Evolutionary conservation across 2,797 vertebrate species (phyloP).

Genomic region (Lophotriccus pileatus): DNA sequence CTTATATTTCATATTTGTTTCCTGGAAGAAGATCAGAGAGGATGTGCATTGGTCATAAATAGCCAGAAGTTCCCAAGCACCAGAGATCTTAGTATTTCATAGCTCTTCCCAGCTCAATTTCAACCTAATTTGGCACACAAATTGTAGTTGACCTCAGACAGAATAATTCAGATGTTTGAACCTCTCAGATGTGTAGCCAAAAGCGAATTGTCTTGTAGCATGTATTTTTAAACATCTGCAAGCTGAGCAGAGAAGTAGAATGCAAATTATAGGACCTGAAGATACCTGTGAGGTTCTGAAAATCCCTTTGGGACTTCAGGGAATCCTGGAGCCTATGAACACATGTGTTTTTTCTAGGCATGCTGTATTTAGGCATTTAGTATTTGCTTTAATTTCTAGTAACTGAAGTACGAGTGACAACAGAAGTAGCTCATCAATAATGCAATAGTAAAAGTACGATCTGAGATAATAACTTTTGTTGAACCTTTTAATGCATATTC

Average conservation of each 20-base stretch:
- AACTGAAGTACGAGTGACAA: not conserved
- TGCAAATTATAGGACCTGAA: slow-evolving; percentile 41
- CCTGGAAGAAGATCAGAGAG: not conserved
- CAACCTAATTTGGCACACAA: slow-evolving; percentile 52
- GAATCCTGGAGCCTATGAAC: not conserved
- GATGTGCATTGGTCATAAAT: not conserved
- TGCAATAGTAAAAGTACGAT: not conserved
- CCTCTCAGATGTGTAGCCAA: slow-evolving; percentile 63
- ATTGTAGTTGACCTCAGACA: slow-evolving; percentile 58
- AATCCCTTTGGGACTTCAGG: not conserved
- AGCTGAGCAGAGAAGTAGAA: slow-evolving; percentile 28
- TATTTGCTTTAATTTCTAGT: slow-evolving; percentile 18
- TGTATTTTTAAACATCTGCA: slow-evolving; percentile 68
- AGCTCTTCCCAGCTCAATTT: slow-evolving; percentile 32
- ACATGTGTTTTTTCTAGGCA: not conserved
- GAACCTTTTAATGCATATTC: not conserved
- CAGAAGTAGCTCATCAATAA: not conserved
- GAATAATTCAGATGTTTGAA: slow-evolving; percentile 68
- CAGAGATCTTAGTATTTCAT: slow-evolving; percentile 36
- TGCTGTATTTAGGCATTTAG: not conserved
- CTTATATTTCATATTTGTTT: not conserved
- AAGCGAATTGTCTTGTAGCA: slow-evolving; percentile 59
- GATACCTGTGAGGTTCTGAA: slow-evolving; percentile 23
- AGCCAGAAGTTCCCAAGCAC: not conserved
- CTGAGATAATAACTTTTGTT: not conserved